Evolutionary conservation across 2,113 vertebrate genomes (phyloP), one percentile per base, ranked within the genome.

Genomic region (Rattus norvegicus): DNA sequence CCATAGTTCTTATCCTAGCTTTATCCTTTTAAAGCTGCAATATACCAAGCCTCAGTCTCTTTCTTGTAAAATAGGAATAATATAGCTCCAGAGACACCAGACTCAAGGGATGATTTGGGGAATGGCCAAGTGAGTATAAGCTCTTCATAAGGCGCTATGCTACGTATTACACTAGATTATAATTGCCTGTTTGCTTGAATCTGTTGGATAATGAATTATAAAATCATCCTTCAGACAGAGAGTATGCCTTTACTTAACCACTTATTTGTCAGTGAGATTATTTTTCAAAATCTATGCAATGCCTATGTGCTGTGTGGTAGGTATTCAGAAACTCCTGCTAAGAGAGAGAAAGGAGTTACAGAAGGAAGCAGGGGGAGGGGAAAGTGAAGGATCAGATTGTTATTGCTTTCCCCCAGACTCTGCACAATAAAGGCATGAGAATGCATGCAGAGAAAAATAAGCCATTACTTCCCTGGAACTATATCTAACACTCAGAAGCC

Each of bases 381-480:
- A 7, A 17, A 33, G 28, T 3, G 43, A 83, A 11, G 24, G 6
- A 22, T 6, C 19, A 93, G 24, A 54, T 30, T 63, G 39, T 70
- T 73, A 36, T 77, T 83, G 30, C 39, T 94, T 92, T 95, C 67
- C 36, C 13, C 61, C 77, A 36, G 69, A 30, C 17, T 49, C 4
- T 70, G 17, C 47, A 56, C 72, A 88, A 20, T 67, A 76, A 86
- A 47, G 36, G n/a, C 54, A 56, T 83, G 59, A 49, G 24, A 77
- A 92, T 56, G 59, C 75, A 84, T 2, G 56, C 61, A 76, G 72
- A 90, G 73, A 24, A 75, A 96, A 96, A 93, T 56, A 87, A 96
- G 61, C n/a, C 1, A 70, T 43, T 63, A 36, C 36, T 84, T 85
- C 54, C 77, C 61, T 84, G 81, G 39, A 90, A 84, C 70, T 87